Conservation (phyloP, 2,113 vertebrate genomes). For the Cochlearius cochlearius region DNA sequence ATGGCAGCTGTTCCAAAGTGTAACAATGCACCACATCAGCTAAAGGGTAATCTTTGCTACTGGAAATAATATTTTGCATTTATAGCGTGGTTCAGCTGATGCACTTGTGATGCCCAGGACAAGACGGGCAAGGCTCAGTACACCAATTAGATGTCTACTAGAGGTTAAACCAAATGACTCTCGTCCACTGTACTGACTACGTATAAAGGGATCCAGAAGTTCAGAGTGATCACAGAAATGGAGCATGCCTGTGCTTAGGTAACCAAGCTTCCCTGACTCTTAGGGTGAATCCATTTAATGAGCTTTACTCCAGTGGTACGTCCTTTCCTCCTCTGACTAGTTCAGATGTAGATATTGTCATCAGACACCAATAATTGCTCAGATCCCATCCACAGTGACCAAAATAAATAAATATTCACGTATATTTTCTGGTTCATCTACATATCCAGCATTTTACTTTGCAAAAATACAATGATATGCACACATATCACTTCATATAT, state of each 20-base stretch:
- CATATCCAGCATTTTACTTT: neutral
- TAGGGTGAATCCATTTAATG: neutral
- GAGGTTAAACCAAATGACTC: neutral
- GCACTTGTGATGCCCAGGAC: too few relatives aligned
- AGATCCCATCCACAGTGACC: neutral
- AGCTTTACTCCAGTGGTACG: neutral
- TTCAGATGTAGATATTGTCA: neutral
- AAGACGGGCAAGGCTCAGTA: neutral
- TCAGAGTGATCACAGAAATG: neutral
- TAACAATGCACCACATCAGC: neutral
- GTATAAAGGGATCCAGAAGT: neutral
- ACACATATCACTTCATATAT: neutral
- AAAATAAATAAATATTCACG: neutral
- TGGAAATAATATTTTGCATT: neutral
- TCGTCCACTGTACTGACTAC: rapidly evolving
- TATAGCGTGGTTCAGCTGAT: neutral
- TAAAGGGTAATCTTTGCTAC: neutral
- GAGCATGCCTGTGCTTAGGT: neutral
- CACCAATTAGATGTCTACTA: rapidly evolving
- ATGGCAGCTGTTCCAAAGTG: neutral
- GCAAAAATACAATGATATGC: neutral
- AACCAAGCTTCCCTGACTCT: neutral
- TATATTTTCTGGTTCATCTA: neutral
- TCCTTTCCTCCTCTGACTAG: neutral
- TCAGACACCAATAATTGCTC: neutral